These are phyloP conservation scores for Vesta saturnalis DNA, from an alignment of 2,888 invertebrate species.

Conservation along the genomic window DNA sequence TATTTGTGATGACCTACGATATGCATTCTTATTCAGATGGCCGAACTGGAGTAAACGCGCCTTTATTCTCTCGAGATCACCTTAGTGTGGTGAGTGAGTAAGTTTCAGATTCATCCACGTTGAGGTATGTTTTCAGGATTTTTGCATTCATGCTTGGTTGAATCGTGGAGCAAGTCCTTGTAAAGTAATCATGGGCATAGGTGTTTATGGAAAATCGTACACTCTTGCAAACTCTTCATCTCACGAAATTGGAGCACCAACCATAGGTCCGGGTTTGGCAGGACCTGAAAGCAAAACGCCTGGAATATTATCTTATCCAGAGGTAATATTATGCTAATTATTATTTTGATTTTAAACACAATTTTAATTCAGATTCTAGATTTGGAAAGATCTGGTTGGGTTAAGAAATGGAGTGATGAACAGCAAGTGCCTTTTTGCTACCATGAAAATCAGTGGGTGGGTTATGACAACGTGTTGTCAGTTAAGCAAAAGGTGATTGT, in stretches of 20 bases:
- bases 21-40: not conserved
- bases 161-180: slow-evolving; percentile 67
- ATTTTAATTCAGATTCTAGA: too few relatives aligned
- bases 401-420: slow-evolving; percentile 16
- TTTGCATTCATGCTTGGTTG: slow-evolving; percentile 65
- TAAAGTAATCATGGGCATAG: slow-evolving; percentile 76
- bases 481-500: slow-evolving; percentile 21
- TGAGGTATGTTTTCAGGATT: slow-evolving; percentile 55
- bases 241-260: slow-evolving; percentile 66
- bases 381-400: slow-evolving; percentile 12
- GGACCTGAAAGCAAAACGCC: slow-evolving; percentile 71
- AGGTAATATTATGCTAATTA: too few relatives aligned
- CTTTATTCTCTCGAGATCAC: not conserved
- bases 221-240: slow-evolving; percentile 63
- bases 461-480: slow-evolving; percentile 27
- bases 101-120: not conserved
- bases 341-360: too few relatives aligned
- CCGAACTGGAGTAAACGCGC: not conserved
- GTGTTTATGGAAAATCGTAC: slow-evolving; percentile 76
- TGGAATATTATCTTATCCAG: slow-evolving; percentile 79
- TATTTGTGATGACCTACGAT: slow-evolving; percentile 4
- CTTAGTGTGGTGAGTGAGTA: not conserved
- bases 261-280: slow-evolving; percentile 66
- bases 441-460: slow-evolving; percentile 26
- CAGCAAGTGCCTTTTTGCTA: slow-evolving; percentile 27